A percentile compares a stretch with the other conserved stretches of the same genome.
Evolutionary conservation across 2,113 vertebrate species (phyloP).

Genomic region (Physeter macrocephalus): DNA sequence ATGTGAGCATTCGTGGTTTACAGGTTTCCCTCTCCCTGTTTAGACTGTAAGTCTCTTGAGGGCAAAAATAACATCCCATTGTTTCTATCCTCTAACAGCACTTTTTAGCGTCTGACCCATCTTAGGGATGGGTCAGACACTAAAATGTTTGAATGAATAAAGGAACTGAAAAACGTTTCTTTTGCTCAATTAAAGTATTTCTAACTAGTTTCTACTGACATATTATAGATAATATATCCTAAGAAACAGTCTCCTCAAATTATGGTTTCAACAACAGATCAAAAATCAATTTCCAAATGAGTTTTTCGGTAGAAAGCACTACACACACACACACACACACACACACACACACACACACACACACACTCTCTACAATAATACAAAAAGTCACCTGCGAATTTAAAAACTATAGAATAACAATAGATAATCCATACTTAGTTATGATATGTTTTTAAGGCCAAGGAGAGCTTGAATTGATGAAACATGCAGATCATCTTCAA

Average conservation of each 20-base stretch:
- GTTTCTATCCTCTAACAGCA: background rate
- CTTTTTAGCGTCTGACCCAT: background rate
- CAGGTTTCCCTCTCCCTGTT: background rate
- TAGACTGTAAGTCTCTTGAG: background rate
- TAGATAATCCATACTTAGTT: background rate
- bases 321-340: background rate
- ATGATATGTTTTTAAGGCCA: background rate
- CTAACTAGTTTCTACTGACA: background rate
- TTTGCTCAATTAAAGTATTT: background rate
- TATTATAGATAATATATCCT: background rate
- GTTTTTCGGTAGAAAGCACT: background rate
- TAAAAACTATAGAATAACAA: background rate
- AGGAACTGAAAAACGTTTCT: background rate
- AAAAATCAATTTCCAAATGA: background rate
- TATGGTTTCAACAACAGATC: background rate
- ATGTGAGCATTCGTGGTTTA: background rate
- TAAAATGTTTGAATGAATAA: background rate
- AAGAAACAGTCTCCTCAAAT: background rate
- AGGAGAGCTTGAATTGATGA: background rate
- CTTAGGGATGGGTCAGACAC: background rate
- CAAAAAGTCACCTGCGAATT: background rate
- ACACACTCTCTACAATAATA: background rate
- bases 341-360: background rate
- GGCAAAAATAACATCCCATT: background rate
- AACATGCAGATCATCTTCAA: background rate